Evolutionary conservation across 2,113 vertebrate genomes (phyloP), one percentile per base, ranked within the genome.

Genomic region (Polypterus senegalus): DNA sequence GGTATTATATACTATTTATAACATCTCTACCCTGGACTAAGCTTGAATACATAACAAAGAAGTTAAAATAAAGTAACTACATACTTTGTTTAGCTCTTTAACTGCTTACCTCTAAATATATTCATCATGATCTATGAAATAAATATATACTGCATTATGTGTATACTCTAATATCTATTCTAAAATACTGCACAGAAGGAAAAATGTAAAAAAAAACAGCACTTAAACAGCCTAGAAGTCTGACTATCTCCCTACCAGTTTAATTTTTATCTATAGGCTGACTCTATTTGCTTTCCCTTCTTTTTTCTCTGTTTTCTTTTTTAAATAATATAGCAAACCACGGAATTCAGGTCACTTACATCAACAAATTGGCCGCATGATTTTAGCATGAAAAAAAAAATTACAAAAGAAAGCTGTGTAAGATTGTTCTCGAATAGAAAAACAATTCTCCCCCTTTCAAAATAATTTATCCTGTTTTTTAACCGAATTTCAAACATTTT

Each of bases 311-410:
- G 81, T 69, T 67, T 27, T 73, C 81, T 82, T 87, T 85, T 82
- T 89, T 85, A 85, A 91, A 88, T 81, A 89, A 91, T 85, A 89
- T 85, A 92, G 87, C 87, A 92, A 91, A 91, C 90, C 91, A 92
- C 88, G 83, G 88, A 92, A 88, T 94, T 76, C 72, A 82, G 89
- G 88, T 79, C 83, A 94, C 91, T 94, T 93, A 94, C 91, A 94
- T 93, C 88, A 90, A 94, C 89, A 94, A 94, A 92, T 92, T 92
- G 91, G 91, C 91, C 91, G 86, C 91, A 91, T 94, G 91, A 91
- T 93, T 91, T 93, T 92, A 91, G 91, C 91, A 94, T 94, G 91
- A 91, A 94, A 92, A 93, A 92, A 86, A 92, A 93, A 92, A 90
- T 92, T 87, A 87, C 83, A 92, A 91, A 90, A 93, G 85, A 93